Conservation (phyloP, 2,113 vertebrate species). For the Odocoileus hemionus region DNA sequence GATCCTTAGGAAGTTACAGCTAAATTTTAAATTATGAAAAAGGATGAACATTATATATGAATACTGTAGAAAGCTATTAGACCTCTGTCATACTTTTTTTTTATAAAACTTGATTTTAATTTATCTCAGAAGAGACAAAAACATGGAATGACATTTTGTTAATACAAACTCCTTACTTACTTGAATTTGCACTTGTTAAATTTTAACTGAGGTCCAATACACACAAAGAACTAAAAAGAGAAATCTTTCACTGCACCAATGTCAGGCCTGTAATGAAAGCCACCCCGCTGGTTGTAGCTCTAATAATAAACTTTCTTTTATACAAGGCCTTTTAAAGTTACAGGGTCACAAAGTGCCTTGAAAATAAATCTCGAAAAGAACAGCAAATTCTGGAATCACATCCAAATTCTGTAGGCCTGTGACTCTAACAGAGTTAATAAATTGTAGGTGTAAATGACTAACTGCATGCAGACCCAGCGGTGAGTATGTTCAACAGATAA, state of each 20-base stretch:
- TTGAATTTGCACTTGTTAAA: not conserved
- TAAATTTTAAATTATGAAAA: not conserved
- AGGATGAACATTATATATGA: not conserved
- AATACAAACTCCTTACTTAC: not conserved
- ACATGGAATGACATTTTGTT: not conserved
- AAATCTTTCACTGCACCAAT: not conserved
- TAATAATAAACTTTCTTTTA: conserved; percentile 40
- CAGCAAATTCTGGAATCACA: not conserved
- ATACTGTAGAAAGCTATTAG: not conserved
- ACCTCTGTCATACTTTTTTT: not conserved
- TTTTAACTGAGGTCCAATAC: not conserved
- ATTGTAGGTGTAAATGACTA: not conserved
- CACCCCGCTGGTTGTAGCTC: not conserved
- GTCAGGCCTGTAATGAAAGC: not conserved
- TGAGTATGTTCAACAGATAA: not conserved
- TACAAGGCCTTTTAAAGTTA: conserved; percentile 17
- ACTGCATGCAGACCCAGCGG: not conserved
- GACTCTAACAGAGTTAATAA: not conserved
- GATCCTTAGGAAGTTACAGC: not conserved
- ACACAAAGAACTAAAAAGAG: not conserved
- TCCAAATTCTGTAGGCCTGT: not conserved
- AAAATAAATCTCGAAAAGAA: conserved; percentile 42
- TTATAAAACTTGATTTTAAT: not conserved
- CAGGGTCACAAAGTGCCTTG: conserved; percentile 26
- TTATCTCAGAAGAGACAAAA: not conserved